Base-by-base conservation (phyloP, 2,797 vertebrate species). In the Huso huso region DNA sequence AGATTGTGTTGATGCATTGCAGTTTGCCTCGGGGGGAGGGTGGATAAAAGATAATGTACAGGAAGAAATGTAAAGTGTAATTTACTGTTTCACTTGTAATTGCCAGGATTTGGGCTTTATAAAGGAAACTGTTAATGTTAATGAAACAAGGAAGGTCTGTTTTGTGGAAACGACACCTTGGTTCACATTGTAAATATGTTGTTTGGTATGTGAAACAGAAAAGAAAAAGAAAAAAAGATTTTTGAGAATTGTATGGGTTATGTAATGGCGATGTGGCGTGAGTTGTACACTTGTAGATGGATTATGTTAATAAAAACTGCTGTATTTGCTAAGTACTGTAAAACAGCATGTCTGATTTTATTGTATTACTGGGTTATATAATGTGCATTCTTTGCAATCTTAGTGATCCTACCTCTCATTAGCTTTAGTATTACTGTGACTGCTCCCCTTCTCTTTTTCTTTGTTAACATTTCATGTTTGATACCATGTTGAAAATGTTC, bases 311-410 rank as follows among this genome's bases (percentile, higher is more conserved):
- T 62, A 18, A 62, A 62, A 62, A 62, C 51, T 76, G 48, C 61
- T 76, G 78, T 81, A 64, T 79, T 87, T 86, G 77, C 68, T 15
- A 0, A 7, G 64, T 68, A 73, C 71, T 76, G 66, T 78, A 68
- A 70, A 73, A 67, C 59, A 68, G 73, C 81, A 76, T 81, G 74
- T 83, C 84, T 78, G 74, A 70, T 75, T 81, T 76, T 81, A 69
- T 73, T 37, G 23, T 37, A 37, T 37, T 37, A 3, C 23, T 37
- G 23, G 23, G 23, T 37, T 37, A 37, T 37, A 37, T 37, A 37
- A 37, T 37, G 23, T 37, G 23, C 23, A 37, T 37, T 18, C 15
- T 18, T 18, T 18, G 15, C 1, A 18, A 18, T 18, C 15, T 1
- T 18, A 18, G 15, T 18, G 15, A 1, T 18, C 15, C 23, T 37